phyloP scores from a whole-genome alignment of 2,113 vertebrate species.

The Pyxicephalus adspersus region DNA sequence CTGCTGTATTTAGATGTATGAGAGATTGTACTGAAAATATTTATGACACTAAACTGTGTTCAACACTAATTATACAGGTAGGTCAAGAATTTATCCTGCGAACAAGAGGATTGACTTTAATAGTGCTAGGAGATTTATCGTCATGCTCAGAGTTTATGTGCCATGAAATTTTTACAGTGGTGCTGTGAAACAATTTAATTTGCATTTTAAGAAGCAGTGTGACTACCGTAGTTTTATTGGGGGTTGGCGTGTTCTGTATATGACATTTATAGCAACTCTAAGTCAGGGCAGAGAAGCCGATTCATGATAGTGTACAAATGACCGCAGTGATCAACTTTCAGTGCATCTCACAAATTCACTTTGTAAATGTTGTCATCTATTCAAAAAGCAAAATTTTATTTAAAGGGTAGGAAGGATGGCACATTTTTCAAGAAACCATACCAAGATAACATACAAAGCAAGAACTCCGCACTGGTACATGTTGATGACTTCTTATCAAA shows the following conservation, averaged over 20 bases:
- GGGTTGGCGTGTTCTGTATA: neutral
- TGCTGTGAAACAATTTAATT: constrained; percentile 46
- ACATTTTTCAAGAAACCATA: too few species aligned
- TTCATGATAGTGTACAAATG: neutral
- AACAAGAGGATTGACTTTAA: constrained; percentile 51
- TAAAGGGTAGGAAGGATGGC: too few species aligned
- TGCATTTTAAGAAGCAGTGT: constrained; percentile 44
- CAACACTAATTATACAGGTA: constrained; percentile 47
- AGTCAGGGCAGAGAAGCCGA: neutral
- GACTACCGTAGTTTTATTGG: constrained; percentile 13
- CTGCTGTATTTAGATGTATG: neutral
- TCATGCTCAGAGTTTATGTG: constrained; percentile 36
- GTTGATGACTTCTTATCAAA: too few species aligned
- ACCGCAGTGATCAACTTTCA: neutral
- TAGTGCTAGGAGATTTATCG: constrained; percentile 38
- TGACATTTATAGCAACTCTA: constrained; percentile 13
- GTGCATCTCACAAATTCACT: neutral
- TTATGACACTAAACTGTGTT: constrained; percentile 25
- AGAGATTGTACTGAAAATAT: constrained; percentile 10
- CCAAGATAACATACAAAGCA: too few species aligned
- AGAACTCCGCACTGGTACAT: too few species aligned
- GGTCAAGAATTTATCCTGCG: constrained; percentile 51
- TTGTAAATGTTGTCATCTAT: too few species aligned
- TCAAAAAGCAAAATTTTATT: too few species aligned
- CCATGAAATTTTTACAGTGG: constrained; percentile 39